Conservation (phyloP, 2,113 vertebrate species). For the Genyomyrus donnyi region DNA sequence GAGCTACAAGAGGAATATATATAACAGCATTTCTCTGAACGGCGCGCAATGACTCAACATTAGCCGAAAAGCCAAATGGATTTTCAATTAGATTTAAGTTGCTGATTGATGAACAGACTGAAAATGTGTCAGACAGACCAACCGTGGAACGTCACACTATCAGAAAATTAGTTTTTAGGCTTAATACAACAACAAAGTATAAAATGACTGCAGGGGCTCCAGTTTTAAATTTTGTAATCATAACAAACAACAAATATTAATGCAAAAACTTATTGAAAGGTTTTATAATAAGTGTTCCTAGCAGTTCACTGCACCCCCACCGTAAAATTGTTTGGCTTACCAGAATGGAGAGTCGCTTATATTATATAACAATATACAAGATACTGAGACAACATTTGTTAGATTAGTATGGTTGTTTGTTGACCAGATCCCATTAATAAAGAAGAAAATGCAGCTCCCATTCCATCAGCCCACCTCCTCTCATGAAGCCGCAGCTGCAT, state of each 20-base stretch:
- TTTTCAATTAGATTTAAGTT: background rate
- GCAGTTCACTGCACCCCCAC: background rate
- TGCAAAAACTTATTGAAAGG: background rate
- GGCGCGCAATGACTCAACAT: background rate
- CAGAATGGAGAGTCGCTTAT: background rate
- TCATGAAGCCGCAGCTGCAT: background rate
- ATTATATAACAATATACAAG: background rate
- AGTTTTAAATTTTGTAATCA: background rate
- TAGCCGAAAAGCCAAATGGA: background rate
- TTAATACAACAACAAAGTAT: background rate
- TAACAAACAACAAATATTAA: background rate
- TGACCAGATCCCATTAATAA: background rate
- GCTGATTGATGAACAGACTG: background rate
- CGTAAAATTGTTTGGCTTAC: background rate
- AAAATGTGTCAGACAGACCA: constrained; percentile 1
- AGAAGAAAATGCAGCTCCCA: background rate
- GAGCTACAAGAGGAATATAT: background rate
- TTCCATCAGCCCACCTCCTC: background rate
- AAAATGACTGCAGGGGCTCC: background rate
- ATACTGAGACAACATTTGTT: background rate
- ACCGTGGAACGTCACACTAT: background rate
- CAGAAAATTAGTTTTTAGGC: background rate
- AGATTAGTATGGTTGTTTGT: background rate
- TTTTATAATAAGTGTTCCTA: background rate
- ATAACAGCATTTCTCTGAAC: background rate